A percentile compares a stretch with the other conserved stretches of the same genome.
Evolutionary conservation across 2,113 vertebrate species (phyloP).

Genomic region (Microcebus tavaratra): DNA sequence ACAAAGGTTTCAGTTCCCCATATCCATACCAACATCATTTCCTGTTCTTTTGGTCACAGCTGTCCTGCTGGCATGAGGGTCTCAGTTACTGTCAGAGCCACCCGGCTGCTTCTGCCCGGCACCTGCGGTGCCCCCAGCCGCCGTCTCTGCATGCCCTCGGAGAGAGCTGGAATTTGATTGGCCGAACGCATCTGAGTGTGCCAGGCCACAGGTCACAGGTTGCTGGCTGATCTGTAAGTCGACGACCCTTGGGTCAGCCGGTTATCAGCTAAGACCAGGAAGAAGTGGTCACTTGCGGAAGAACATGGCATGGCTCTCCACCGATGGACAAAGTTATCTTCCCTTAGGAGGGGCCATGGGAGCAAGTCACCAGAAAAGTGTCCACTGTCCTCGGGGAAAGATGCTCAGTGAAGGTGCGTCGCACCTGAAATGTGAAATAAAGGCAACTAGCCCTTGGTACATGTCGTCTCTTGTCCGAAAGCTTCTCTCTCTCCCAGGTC

Average conservation of each 20-base stretch:
- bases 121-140: background rate
- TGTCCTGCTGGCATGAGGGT: background rate
- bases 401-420: background rate
- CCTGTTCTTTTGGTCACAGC: no score
- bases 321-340: background rate
- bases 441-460: background rate
- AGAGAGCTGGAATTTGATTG: background rate
- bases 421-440: background rate
- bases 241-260: background rate
- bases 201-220: background rate
- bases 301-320: accelerated
- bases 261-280: background rate
- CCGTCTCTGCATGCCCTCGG: background rate
- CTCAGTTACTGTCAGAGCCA: no score
- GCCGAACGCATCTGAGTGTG: no score
- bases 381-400: background rate
- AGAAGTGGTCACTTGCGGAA: background rate
- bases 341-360: background rate
- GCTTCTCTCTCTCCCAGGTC: background rate
- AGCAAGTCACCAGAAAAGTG: background rate
- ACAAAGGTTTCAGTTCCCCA: background rate
- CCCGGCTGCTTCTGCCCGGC: background rate
- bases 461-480: background rate
- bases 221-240: no score
- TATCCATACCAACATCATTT: background rate